These are phyloP conservation scores for Peromyscus eremicus DNA, from an alignment of 2,797 vertebrate genomes.

Conservation along the genomic window DNA sequence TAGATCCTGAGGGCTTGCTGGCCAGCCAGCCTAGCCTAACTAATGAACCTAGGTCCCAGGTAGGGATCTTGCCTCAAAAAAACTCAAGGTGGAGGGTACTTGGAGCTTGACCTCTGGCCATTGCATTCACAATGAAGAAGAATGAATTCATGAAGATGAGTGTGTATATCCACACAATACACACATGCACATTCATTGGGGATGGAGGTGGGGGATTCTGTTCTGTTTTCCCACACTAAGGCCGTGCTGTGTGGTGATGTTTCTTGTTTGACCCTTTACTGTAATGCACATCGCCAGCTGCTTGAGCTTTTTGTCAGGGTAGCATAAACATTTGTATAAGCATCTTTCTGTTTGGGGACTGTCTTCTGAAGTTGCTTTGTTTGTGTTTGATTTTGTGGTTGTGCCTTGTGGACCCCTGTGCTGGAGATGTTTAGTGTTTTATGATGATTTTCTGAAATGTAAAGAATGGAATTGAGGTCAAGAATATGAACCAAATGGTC, in stretches of 20 bases:
- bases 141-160: neutral
- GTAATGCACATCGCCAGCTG: neutral
- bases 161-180: neutral
- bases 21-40: no score
- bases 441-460: constrained; percentile 14
- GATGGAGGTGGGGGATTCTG: no score
- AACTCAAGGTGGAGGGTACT: neutral
- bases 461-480: neutral
- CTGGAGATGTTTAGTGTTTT: constrained; percentile 26
- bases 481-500: neutral
- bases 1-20: neutral
- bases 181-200: no score
- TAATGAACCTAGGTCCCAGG: neutral
- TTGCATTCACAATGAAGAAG: no score
- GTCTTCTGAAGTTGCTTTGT: constrained; percentile 45
- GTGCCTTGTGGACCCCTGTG: constrained; percentile 20
- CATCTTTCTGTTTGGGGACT: constrained; percentile 36
- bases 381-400: neutral
- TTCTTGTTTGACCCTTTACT: neutral
- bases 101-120: neutral
- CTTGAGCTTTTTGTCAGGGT: neutral
- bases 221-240: neutral
- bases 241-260: neutral
- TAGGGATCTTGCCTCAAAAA: neutral
- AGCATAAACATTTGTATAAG: neutral